phyloP scores from a whole-genome alignment of 2,888 invertebrate genomes.

The Conomelus anceps region DNA sequence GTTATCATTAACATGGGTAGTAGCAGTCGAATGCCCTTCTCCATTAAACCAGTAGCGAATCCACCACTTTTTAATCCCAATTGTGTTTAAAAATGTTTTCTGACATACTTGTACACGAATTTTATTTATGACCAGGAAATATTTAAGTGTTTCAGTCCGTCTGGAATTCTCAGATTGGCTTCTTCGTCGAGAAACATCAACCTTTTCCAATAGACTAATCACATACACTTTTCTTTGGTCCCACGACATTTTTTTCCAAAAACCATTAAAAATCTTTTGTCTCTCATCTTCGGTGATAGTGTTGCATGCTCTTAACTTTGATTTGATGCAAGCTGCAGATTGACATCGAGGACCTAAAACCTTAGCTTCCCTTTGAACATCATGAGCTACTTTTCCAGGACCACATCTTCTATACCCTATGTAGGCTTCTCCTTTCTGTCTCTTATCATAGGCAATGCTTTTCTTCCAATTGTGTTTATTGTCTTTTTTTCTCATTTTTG shows the following conservation, averaged over 20 bases:
- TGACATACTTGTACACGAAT: constrained; percentile 1
- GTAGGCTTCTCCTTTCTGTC: constrained; percentile 19
- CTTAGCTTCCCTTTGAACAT: constrained; percentile 11
- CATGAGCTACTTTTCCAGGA: constrained; percentile 15
- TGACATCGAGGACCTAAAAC: no score
- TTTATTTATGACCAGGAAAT: constrained; percentile 8
- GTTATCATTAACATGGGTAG: not conserved
- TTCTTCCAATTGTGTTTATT: constrained; percentile 14
- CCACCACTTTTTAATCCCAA: no score
- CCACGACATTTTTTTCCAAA: not conserved
- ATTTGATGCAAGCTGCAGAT: no score
- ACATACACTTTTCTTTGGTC: constrained; percentile 5
- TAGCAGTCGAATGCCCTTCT: not conserved
- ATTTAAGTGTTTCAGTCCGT: constrained; percentile 6
- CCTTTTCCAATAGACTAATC: not conserved
- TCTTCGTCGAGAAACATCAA: constrained; percentile 2
- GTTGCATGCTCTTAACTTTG: no score
- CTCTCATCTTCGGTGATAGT: no score
- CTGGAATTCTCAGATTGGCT: constrained; percentile 7
- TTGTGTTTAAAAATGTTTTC: no score
- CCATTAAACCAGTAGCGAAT: no score
- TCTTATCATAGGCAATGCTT: not conserved
- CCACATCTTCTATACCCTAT: constrained; percentile 18
- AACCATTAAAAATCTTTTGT: no score
- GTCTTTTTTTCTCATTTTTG: not conserved